A percentile compares a stretch with the other conserved stretches of the same genome.
phyloP scores from a whole-genome alignment of 2,888 invertebrate species.

The Lepidochrysops patricia region DNA sequence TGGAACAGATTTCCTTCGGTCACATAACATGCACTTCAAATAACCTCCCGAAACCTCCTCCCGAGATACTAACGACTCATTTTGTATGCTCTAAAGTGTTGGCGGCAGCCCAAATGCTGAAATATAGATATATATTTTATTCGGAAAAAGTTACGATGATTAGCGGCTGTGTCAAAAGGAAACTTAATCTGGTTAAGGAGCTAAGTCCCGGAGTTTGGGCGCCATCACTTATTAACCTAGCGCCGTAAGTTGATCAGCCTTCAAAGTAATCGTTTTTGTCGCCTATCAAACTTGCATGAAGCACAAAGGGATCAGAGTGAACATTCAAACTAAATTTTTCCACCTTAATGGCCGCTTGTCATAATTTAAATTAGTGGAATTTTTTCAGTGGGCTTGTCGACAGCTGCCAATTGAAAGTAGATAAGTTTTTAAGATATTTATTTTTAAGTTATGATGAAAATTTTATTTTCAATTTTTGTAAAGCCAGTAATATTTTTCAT shows the following conservation, averaged over 20 bases:
- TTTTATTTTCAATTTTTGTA: too few species aligned
- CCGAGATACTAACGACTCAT: too few species aligned
- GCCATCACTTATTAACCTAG: slow-evolving; percentile 25
- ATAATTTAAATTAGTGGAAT: neutral
- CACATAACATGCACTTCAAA: too few species aligned
- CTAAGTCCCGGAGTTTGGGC: slow-evolving; percentile 22
- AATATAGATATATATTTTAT: too few species aligned
- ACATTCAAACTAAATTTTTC: slow-evolving; percentile 13
- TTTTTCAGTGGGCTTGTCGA: neutral
- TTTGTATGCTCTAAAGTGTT: slow-evolving; percentile 15
- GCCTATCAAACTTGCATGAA: slow-evolving; percentile 21
- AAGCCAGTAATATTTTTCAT: too few species aligned
- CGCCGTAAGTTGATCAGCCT: slow-evolving; percentile 40
- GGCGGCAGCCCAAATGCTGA: too few species aligned
- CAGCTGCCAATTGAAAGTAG: neutral
- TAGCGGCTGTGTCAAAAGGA: slow-evolving; percentile 22
- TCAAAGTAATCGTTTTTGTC: slow-evolving; percentile 22
- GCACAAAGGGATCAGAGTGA: slow-evolving; percentile 13
- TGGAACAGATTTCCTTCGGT: too few species aligned
- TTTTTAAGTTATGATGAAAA: too few species aligned
- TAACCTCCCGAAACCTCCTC: too few species aligned
- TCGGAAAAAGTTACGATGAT: slow-evolving; percentile 17
- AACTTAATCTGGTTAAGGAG: slow-evolving; percentile 26
- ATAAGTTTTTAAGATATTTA: too few species aligned
- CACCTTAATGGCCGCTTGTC: slow-evolving; percentile 6